Conservation (phyloP, 2,113 vertebrate genomes). For the Parus major region DNA sequence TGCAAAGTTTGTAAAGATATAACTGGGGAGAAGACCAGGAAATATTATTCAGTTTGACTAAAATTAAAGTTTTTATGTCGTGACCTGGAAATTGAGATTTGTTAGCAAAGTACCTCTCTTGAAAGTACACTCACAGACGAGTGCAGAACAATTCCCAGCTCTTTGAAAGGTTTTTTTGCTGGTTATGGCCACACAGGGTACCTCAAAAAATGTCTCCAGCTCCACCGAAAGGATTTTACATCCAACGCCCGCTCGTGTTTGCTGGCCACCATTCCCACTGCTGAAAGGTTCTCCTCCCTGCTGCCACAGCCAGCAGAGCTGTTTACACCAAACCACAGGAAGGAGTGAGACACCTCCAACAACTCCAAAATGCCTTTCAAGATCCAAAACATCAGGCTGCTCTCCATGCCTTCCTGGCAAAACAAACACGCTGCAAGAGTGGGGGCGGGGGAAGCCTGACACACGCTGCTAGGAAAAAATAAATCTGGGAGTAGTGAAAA, state of each 20-base stretch:
- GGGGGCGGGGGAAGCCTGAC: neutral
- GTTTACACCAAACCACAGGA: constrained; percentile 38
- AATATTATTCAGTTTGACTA: neutral
- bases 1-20: neutral
- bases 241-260: fast-evolving
- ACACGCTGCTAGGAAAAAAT: neutral
- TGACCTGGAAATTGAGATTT: neutral
- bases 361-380: constrained; percentile 13
- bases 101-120: neutral
- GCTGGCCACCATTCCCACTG: neutral
- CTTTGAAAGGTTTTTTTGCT: neutral
- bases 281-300: constrained; percentile 14
- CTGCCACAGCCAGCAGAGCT: constrained; percentile 29
- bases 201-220: neutral
- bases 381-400: constrained; percentile 28
- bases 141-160: neutral
- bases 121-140: neutral
- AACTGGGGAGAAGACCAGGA: neutral
- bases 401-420: constrained; percentile 15
- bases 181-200: neutral
- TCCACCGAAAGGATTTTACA: neutral
- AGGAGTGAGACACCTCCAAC: constrained; percentile 25
- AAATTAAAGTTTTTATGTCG: neutral
- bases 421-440: neutral
- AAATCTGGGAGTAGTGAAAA: neutral